Percentiles rank a stretch among this genome's conserved stretches.
phyloP scores from a whole-genome alignment of 2,113 vertebrate species.

The Pao palembangensis region DNA sequence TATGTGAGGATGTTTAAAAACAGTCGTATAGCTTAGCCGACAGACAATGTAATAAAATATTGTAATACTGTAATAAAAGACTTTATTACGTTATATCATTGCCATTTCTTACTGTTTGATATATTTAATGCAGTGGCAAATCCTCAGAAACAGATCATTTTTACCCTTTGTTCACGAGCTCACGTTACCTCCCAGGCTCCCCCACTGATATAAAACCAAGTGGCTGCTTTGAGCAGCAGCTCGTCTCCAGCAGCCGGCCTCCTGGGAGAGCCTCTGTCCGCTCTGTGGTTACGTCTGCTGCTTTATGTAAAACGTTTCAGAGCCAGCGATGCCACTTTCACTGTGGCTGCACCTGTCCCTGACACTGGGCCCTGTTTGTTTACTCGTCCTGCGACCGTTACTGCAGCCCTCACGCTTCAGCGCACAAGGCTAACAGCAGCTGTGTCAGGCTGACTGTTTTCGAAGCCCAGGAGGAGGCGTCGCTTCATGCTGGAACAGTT shows the following conservation, averaged over 20 bases:
- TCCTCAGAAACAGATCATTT: no score
- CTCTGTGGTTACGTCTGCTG: conserved; percentile 49
- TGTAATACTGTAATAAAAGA: no score
- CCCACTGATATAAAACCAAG: conserved; percentile 1
- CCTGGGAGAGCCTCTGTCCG: conserved; percentile 40
- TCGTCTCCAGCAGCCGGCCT: conserved; percentile 21
- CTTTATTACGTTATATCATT: no score
- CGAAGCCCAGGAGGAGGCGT: conserved; percentile 47
- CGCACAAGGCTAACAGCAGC: conserved; percentile 67
- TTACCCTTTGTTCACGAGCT: not conserved
- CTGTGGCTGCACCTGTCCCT: conserved; percentile 65
- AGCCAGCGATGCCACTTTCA: conserved; percentile 52
- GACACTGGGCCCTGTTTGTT: conserved; percentile 64
- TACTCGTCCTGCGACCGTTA: conserved; percentile 65
- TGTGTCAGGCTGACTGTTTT: conserved; percentile 61
- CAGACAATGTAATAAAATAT: no score
- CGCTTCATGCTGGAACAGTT: conserved; percentile 8
- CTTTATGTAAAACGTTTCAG: conserved; percentile 30
- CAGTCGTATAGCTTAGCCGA: no score
- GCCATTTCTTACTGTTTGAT: no score
- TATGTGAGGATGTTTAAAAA: no score
- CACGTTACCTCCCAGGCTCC: not conserved
- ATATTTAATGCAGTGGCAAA: no score
- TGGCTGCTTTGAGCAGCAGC: conserved; percentile 34
- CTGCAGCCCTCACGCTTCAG: conserved; percentile 60